These are phyloP conservation scores for Timema podura DNA, from an alignment of 2,888 invertebrate genomes.

Conservation along the genomic window DNA sequence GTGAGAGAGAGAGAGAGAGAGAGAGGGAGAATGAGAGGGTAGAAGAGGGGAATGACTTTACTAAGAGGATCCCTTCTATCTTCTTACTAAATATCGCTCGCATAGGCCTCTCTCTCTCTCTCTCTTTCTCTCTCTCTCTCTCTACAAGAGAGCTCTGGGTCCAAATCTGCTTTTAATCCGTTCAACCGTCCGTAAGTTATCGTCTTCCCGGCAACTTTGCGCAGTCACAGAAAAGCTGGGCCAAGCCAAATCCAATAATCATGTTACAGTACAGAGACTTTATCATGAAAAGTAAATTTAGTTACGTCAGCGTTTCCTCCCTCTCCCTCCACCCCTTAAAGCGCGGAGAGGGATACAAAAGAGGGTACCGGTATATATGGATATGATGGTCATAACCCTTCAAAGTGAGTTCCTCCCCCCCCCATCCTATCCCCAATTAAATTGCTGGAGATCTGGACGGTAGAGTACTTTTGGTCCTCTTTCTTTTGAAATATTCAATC, in stretches of 20 bases:
- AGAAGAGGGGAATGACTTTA: background rate
- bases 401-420: background rate
- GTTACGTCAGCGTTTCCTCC: slow-evolving; percentile 2
- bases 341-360: too few relatives aligned
- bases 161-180: slow-evolving; percentile 22
- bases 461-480: too few relatives aligned
- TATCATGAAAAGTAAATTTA: slow-evolving; percentile 11
- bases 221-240: slow-evolving; percentile 6
- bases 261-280: slow-evolving; percentile 1
- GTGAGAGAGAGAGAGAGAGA: background rate
- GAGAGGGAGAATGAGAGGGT: background rate
- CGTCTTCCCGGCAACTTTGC: background rate
- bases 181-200: slow-evolving; percentile 18
- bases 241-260: slow-evolving; percentile 20
- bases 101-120: background rate
- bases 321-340: too few relatives aligned
- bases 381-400: background rate
- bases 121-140: too few relatives aligned
- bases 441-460: too few relatives aligned
- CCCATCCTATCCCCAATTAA: too few relatives aligned
- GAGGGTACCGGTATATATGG: too few relatives aligned
- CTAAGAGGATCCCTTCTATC: slow-evolving; percentile 9
- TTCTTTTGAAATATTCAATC: too few relatives aligned
- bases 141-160: background rate
- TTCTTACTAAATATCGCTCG: slow-evolving; percentile 16